Conservation (phyloP, 2,113 vertebrate species). For the Neodon shergylaensis region DNA sequence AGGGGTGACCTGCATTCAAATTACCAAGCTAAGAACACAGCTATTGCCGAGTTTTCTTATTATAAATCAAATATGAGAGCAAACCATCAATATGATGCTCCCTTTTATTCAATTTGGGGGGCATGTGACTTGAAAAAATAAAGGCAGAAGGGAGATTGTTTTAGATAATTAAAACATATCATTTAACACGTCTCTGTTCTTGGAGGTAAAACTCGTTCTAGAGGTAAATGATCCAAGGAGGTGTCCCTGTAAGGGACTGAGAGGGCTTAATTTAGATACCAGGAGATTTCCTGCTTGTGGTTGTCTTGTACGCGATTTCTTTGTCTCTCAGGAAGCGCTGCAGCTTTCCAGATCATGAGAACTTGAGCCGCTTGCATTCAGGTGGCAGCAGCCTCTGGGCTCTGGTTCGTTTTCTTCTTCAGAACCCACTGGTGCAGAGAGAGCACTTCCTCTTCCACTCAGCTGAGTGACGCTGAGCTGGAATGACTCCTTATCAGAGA, state of each 20-base stretch:
- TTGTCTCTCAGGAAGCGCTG: neutral
- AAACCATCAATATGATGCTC: slow-evolving; percentile 12
- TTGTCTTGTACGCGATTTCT: slow-evolving; percentile 50
- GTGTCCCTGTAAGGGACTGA: neutral
- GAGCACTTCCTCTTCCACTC: slow-evolving; percentile 1
- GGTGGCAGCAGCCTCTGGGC: slow-evolving; percentile 35
- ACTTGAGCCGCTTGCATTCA: neutral
- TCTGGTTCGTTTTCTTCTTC: neutral
- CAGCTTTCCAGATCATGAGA: neutral
- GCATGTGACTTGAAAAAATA: slow-evolving; percentile 14
- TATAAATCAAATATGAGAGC: slow-evolving; percentile 55
- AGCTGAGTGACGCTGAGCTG: slow-evolving; percentile 51
- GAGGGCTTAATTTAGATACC: neutral
- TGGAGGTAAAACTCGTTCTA: slow-evolving; percentile 46
- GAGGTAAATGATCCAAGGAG: slow-evolving; percentile 63
- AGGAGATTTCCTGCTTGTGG: slow-evolving; percentile 60
- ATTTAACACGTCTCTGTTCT: slow-evolving; percentile 62
- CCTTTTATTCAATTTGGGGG: slow-evolving; percentile 51
- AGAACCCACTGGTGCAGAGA: slow-evolving; percentile 17
- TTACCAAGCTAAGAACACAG: neutral
- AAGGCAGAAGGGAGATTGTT: slow-evolving; percentile 39
- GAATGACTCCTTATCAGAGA: slow-evolving; percentile 4
- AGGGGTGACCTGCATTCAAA: slow-evolving; percentile 29
- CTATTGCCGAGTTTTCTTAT: slow-evolving; percentile 28
- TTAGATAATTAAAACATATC: slow-evolving; percentile 54